Conservation (phyloP, 2,888 invertebrate species). For the Epistrophe grossulariae region DNA sequence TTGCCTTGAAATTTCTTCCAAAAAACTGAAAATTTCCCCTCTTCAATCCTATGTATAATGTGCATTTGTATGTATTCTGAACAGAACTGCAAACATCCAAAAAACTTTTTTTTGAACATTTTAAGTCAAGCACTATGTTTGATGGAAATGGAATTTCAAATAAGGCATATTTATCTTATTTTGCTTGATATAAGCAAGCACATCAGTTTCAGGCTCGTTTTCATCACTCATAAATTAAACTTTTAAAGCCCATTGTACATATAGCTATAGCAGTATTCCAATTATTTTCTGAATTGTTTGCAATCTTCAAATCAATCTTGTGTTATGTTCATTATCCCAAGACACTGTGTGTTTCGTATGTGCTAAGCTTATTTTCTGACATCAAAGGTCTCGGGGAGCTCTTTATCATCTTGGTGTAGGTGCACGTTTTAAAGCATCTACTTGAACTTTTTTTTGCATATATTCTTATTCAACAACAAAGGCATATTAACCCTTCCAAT, state of each 20-base stretch:
- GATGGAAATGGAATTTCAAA: neutral
- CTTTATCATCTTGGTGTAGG: conserved; percentile 22
- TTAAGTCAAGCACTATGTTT: neutral
- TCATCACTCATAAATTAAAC: conserved; percentile 7
- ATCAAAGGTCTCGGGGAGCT: conserved; percentile 23
- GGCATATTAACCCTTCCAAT: neutral
- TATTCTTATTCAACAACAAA: neutral
- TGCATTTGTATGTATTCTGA: too few relatives aligned
- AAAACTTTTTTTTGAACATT: too few relatives aligned
- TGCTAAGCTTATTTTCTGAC: conserved; percentile 10
- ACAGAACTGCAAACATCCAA: too few relatives aligned
- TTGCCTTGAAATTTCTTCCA: too few relatives aligned
- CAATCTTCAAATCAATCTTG: conserved; percentile 15
- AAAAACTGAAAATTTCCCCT: too few relatives aligned
- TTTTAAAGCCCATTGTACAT: neutral
- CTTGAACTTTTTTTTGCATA: conserved; percentile 1
- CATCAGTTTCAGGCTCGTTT: neutral
- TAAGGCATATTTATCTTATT: neutral
- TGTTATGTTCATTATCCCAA: conserved; percentile 18
- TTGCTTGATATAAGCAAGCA: neutral
- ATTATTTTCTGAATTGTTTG: conserved; percentile 8
- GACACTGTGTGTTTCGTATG: neutral
- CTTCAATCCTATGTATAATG: too few relatives aligned
- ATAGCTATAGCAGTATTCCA: neutral
- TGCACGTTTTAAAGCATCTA: neutral